Evolutionary conservation across 1,140 invertebrate species (phyloP).

Genomic region (Apis florea): DNA sequence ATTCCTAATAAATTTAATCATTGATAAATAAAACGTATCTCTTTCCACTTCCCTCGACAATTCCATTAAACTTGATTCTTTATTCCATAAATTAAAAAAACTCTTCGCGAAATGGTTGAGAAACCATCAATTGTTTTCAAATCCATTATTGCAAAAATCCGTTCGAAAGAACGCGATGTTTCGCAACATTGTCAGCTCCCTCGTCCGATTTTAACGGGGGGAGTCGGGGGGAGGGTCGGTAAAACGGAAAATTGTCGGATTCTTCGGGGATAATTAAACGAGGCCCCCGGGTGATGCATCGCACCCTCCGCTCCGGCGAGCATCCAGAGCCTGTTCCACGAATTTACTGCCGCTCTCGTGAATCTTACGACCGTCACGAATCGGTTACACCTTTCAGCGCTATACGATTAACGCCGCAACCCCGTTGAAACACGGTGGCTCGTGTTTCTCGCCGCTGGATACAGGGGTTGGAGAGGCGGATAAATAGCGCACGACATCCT

Average conservation of each 20-base stretch:
- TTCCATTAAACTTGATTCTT: too few relatives aligned
- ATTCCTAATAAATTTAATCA: too few relatives aligned
- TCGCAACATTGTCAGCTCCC: too few relatives aligned
- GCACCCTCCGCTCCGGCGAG: not conserved
- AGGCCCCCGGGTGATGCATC: conserved; percentile 20
- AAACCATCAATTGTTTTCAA: too few relatives aligned
- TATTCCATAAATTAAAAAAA: too few relatives aligned
- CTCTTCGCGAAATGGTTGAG: not conserved
- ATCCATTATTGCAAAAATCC: not conserved
- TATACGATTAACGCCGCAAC: conserved; percentile 42
- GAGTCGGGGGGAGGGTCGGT: conserved; percentile 45
- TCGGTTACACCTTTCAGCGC: conserved; percentile 62
- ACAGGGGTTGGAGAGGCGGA: conserved; percentile 2
- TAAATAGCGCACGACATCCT: conserved; percentile 21
- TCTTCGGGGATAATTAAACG: conserved; percentile 73
- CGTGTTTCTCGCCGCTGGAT: not conserved
- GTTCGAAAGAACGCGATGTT: too few relatives aligned
- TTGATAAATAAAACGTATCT: too few relatives aligned
- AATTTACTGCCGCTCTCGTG: conserved; percentile 54
- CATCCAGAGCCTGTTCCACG: conserved; percentile 1
- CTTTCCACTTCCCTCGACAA: too few relatives aligned
- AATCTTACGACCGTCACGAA: conserved; percentile 64
- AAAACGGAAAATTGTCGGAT: conserved; percentile 75
- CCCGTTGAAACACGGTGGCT: conserved; percentile 20
- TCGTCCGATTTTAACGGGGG: too few relatives aligned